Evolutionary conservation across 2,797 vertebrate genomes (phyloP).

Genomic region (Microcaecilia unicolor): DNA sequence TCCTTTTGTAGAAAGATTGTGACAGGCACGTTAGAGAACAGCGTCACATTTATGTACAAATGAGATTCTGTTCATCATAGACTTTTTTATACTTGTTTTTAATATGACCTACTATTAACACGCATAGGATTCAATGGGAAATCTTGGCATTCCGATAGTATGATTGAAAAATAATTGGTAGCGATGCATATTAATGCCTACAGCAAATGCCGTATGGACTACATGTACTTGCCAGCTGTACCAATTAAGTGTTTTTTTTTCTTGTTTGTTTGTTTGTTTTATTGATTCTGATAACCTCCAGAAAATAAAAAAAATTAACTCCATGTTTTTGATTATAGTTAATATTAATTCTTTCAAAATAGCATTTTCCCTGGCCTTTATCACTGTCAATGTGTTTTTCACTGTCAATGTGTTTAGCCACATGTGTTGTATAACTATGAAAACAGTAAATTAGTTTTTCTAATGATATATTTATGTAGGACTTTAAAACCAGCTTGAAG

Average conservation of each 20-base stretch:
- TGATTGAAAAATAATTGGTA: background rate
- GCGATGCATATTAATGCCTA: background rate
- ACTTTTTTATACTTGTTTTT: background rate
- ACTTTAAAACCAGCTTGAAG: too few relatives aligned
- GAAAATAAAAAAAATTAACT: background rate
- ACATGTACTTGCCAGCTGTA: background rate
- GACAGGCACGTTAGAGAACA: too few relatives aligned
- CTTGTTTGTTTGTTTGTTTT: too few relatives aligned
- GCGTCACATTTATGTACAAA: background rate
- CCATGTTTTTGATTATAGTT: background rate
- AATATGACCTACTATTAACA: background rate
- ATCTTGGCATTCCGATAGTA: background rate
- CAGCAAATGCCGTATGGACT: accelerated
- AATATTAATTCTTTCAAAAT: background rate
- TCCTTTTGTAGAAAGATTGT: too few relatives aligned
- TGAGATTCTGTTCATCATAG: background rate
- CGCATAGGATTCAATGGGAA: background rate
- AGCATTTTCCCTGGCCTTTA: background rate
- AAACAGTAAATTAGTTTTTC: too few relatives aligned
- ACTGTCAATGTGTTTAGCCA: background rate
- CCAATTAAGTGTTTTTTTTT: background rate
- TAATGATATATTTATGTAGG: too few relatives aligned
- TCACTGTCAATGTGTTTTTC: too few relatives aligned
- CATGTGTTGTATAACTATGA: too few relatives aligned
- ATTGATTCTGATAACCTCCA: background rate